Base-by-base conservation (phyloP, 2,888 invertebrate genomes). In the Coelinius sp. region DNA sequence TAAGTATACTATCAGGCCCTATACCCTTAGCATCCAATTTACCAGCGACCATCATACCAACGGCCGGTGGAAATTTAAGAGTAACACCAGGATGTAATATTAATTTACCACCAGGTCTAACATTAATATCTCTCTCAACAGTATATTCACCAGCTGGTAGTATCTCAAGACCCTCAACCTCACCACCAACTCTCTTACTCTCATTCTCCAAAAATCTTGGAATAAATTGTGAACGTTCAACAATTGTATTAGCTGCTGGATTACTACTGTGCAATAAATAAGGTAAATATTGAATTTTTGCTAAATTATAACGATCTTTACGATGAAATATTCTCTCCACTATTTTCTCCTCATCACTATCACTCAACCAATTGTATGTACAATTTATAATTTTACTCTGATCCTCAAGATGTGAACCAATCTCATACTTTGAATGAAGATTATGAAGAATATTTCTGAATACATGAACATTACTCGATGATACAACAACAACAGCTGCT, bases 21-120 rank as follows among this genome's bases (percentile, higher is more conserved):
- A 92, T 91, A 0, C 96, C 96, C 80, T 93, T 91, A 0, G 96
- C 96, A 81, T 95, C 95, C 53, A 98, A 88, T 85, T 94, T 93
- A 0, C 98, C 98, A 49, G 97, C 97, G 1, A 99, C 94, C 94
- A 99, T 96, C 91, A 99, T 96, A 7, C 98, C 98, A 68, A 99
- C 94, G 24, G 96, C 93, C 0, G 97, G 95, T 68, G 96, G 95
- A 88, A 99, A 99, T 80, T 92, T 92, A 14, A 99, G 89, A 0
- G 93, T 95, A 0, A 97, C 96, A 0, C 98, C 98, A 0, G 96
- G 94, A 73, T 95, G 93, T 1, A 99, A 90, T 12, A 94, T 94
- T 49, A 99, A 89, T 86, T 94, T 94, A 4, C 97, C 97, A n/a
- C 96, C 97, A 0, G 98, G 97, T 27, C 97, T 89, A 38, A 99